Percentiles rank a stretch among this genome's conserved stretches.
These are phyloP conservation scores for Agrochola lota DNA, from an alignment of 2,888 invertebrate genomes.

Conservation along the genomic window DNA sequence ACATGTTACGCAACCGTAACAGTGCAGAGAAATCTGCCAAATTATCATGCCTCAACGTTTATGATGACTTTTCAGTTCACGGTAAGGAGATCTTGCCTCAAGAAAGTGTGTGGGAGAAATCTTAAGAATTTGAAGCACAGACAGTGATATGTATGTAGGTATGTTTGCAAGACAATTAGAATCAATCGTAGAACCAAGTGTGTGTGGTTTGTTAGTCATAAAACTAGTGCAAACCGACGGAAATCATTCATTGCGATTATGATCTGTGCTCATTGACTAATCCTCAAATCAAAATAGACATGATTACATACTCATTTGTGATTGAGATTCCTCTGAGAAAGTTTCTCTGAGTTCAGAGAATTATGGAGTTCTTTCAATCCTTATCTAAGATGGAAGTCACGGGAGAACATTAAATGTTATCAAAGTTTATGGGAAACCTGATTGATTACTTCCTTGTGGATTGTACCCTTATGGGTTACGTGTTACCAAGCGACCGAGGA, in stretches of 20 bases:
- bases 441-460: conserved; percentile 47
- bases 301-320: conserved; percentile 14
- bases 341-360: not conserved
- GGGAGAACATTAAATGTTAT: conserved; percentile 52
- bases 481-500: conserved; percentile 7
- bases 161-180: conserved; percentile 32
- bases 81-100: conserved; percentile 4
- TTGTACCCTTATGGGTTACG: conserved; percentile 30
- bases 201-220: conserved; percentile 33
- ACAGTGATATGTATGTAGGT: conserved; percentile 3
- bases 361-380: conserved; percentile 17
- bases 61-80: conserved; percentile 32
- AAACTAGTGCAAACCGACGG: conserved; percentile 35
- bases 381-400: conserved; percentile 46
- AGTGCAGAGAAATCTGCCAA: conserved; percentile 37
- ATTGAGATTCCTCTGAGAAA: not conserved
- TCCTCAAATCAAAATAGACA: conserved; percentile 30
- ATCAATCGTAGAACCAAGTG: conserved; percentile 16
- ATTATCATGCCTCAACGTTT: conserved; percentile 40
- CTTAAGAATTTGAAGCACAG: conserved; percentile 6
- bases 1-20: conserved; percentile 47
- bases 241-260: conserved; percentile 32
- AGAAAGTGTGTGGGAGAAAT: conserved; percentile 12
- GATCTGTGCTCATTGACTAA: conserved; percentile 29
- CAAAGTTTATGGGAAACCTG: conserved; percentile 45